Evolutionary conservation across 2,113 vertebrate species (phyloP), one percentile per base, ranked within the genome.

Genomic region (Vimba vimba): DNA sequence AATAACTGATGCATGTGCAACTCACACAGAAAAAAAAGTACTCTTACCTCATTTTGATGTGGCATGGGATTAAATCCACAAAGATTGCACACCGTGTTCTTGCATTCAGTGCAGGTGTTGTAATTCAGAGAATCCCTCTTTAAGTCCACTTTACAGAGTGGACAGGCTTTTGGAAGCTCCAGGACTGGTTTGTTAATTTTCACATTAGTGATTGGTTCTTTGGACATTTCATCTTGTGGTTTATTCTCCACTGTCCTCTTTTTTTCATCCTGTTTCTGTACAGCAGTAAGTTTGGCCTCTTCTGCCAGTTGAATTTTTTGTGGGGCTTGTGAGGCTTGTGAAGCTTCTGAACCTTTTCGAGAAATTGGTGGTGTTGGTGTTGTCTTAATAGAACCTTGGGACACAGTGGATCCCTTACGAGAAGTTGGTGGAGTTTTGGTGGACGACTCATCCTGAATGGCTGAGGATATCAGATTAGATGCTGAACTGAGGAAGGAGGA

Each of bases 51-150:
- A 45, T 94, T 95, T 85, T 96, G 93, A 92, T 99, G 97, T 0
- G 97, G 97, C 85, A 93, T 96, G 0, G 97, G 97, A 86, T 97
- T 99, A 94, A 99, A 99, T 95, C 98, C 98, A 96, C 97, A 99
- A 85, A 97, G 96, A 81, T 96, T 97, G 90, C 98, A 99, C 27
- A 99, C 96, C 36, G 90, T 91, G 12, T 93, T 95, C 94, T 96
- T 97, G 95, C 98, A 99, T 87, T 96, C 95, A 0, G 97, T 98
- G 88, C 98, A 99, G 0, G 94, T 96, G 81, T 92, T 97, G 88
- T 95, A 98, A 93, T 98, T 99, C 4, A 96, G 95, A 33, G 95
- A 93, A 83, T 96, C 96, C 90, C 94, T 93, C 75, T 96, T 99
- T 83, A 99, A 95, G 85, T 92, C 93, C 89, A 94, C 95, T 95